phyloP scores from a whole-genome alignment of 2,113 vertebrate genomes.

The Pelmatolapia mariae region DNA sequence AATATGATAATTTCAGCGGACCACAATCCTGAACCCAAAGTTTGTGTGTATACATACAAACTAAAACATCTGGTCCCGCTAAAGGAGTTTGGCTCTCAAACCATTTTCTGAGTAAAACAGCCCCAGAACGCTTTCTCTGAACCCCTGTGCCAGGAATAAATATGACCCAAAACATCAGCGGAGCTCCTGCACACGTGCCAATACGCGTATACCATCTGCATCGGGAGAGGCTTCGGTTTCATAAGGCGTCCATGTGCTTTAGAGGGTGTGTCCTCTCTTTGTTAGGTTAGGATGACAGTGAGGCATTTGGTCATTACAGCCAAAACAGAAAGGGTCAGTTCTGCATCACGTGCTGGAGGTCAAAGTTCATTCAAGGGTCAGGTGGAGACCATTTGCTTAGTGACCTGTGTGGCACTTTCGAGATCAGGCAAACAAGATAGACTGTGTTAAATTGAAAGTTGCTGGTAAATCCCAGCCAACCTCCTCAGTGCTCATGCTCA shows the following conservation, averaged over 20 bases:
- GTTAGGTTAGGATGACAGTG: background rate
- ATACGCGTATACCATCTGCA: background rate
- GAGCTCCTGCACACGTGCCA: background rate
- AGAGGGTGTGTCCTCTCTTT: background rate
- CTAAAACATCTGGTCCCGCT: slow-evolving; percentile 59
- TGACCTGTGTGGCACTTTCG: background rate
- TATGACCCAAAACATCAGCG: slow-evolving; percentile 24
- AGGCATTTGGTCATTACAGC: background rate
- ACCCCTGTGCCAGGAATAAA: slow-evolving; percentile 48
- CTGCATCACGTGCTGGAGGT: slow-evolving; percentile 5
- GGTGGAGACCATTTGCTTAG: background rate
- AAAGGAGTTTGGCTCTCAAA: slow-evolving; percentile 25
- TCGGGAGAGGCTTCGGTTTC: background rate
- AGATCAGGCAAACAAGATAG: background rate
- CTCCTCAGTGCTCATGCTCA: background rate
- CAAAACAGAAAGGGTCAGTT: background rate
- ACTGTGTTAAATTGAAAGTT: background rate
- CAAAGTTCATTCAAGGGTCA: slow-evolving; percentile 9
- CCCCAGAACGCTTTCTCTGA: slow-evolving; percentile 28
- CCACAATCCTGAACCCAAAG: slow-evolving; percentile 13
- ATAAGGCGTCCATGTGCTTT: background rate
- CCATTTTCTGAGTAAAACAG: slow-evolving; percentile 29
- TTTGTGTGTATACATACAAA: slow-evolving; percentile 16
- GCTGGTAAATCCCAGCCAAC: background rate
- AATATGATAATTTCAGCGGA: slow-evolving; percentile 54